Evolutionary conservation across 2,888 invertebrate genomes (phyloP), one percentile per base, ranked within the genome.

Genomic region (Ectropis crepuscularia): DNA sequence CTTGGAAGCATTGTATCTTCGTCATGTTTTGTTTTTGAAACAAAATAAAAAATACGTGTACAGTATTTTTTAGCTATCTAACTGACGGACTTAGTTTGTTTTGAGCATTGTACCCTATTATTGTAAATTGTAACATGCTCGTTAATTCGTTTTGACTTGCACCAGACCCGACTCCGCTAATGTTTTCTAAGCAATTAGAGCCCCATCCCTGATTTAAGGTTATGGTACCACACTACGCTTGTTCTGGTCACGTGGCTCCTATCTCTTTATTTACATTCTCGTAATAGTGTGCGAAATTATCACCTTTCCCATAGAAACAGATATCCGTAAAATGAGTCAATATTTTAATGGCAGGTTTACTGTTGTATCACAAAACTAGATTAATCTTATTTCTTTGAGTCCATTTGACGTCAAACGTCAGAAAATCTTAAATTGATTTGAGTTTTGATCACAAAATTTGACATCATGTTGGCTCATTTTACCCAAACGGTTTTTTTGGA

Each of bases 101-200:
- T n/a, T n/a, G n/a, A n/a, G n/a, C n/a, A n/a, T n/a, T n/a, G n/a
- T n/a, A n/a, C n/a, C n/a, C n/a, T n/a, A n/a, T n/a, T n/a, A n/a
- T n/a, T n/a, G n/a, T n/a, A n/a, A n/a, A n/a, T 28, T 28, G 16
- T 28, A 28, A 28, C 16, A 28, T 28, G 6, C 37, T 50, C 65
- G 66, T 68, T 61, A 8, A 0, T n/a, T 16, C 70, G 68, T 70
- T 67, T 4, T 72, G 43, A 68, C 74, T 82, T 86, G 58, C 0
- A 65, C 82, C 79, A 76, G 49, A 9, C 43, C n/a, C 48, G 38
- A 69, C 78, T 81, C 80, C 74, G 86, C 82, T 87, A 89, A 89
- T 90, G 90, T 89, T 88, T 88, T 90, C 87, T 85, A 78, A 87
- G 87, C 91, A 91, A 92, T 92, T 91, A 91, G 90, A 85, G 83